Conservation (phyloP, 2,888 invertebrate species). For the Erebia palarica region DNA sequence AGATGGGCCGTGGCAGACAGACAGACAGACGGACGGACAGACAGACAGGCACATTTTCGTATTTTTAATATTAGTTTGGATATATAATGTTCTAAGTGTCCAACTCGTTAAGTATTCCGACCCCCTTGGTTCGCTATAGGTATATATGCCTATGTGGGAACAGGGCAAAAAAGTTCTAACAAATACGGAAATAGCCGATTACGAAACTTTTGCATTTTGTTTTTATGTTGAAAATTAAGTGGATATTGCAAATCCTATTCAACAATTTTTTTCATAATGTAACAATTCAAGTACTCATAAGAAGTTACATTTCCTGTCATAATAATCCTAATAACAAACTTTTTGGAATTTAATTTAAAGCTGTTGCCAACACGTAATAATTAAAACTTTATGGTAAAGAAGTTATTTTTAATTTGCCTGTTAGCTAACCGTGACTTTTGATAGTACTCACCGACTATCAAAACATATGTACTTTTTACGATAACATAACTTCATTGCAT, state of each 20-base stretch:
- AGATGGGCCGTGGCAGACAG: no score
- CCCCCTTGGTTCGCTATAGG: no score
- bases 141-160: not conserved
- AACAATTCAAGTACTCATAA: not conserved
- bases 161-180: not conserved
- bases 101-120: no score
- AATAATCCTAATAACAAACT: not conserved
- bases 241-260: not conserved
- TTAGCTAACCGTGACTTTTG: not conserved
- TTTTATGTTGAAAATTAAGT: slow-evolving; percentile 1
- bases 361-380: not conserved
- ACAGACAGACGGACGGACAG: no score
- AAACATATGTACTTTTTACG: not conserved
- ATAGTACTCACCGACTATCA: not conserved
- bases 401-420: not conserved
- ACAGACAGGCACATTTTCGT: no score
- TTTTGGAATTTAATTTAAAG: not conserved
- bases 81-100: no score
- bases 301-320: slow-evolving; percentile 4
- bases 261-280: not conserved
- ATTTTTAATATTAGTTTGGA: no score
- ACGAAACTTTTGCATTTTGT: not conserved
- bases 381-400: not conserved
- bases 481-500: not conserved
- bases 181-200: slow-evolving; percentile 1